Evolutionary conservation across 1,140 invertebrate genomes (phyloP), one percentile per base, ranked within the genome.

Genomic region (Cecropterus lyciades): DNA sequence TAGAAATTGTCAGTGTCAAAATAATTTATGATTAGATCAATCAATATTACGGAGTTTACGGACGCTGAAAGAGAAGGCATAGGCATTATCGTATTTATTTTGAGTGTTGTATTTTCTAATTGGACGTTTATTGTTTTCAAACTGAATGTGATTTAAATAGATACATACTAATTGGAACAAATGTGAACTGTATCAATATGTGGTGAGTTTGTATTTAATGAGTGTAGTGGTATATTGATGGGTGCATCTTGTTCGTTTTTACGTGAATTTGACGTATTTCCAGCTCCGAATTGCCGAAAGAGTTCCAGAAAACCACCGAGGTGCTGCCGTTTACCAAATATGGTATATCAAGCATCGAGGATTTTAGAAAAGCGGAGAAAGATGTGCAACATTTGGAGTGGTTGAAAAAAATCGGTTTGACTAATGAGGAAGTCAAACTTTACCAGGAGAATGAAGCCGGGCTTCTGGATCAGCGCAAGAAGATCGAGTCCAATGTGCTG

Each of bases 311-410:
- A 63, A 82, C 77, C 3, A 75, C 86, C 0, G 85, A 90, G 72
- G 85, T 90, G 17, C 79, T 92, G 55, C 89, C 89, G 8, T 84
- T 92, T 48, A 80, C 77, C 7, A 89, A 83, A 65, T 89, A 85
- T 80, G 89, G 89, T 13, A 48, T 92, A 53, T 85, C 87, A 2
- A 77, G 80, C 9, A 69, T 85, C 16, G 66, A 84, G 65, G 86
- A 90, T 48, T 88, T 85, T 51, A 69, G 75, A 17, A 79, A 81
- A 45, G 77, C 78, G 1, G 85, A 92, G 68, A 74, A 80, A 60
- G 78, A 88, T 49, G 51, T 86, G 5, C 77, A 85, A n/a, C 72
- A 84, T 67, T 70, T 85, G 20, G 87, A 90, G 69, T 84, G 75
- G 73, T 66, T 92, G 43, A 90, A 87, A 62, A 85, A 84, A 66